These are phyloP conservation scores for Melitaea cinxia DNA, from an alignment of 1,140 invertebrate species.

Conservation along the genomic window DNA sequence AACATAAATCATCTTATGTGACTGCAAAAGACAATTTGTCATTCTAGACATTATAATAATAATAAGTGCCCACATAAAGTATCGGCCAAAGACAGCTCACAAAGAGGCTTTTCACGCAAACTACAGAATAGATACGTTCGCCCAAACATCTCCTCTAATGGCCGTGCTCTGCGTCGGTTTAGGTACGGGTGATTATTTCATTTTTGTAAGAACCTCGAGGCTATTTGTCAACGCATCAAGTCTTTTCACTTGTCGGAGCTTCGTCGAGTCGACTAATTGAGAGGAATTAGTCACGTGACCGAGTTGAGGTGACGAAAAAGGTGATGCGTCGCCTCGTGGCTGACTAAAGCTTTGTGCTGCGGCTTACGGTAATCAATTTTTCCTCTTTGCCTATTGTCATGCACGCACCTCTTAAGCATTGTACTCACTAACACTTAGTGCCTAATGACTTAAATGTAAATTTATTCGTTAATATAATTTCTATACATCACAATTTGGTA, in stretches of 20 bases:
- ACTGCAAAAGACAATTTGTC: conserved; percentile 71
- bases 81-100: conserved; percentile 75
- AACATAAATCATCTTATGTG: conserved; percentile 66
- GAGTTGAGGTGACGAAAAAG: conserved; percentile 78
- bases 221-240: conserved; percentile 79
- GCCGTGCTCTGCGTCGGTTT: conserved; percentile 68
- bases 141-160: conserved; percentile 79
- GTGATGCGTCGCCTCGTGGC: conserved; percentile 67
- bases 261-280: conserved; percentile 76
- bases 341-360: conserved; percentile 86
- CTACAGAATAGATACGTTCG: conserved; percentile 77
- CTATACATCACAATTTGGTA: background rate
- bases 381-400: conserved; percentile 59
- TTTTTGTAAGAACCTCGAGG: conserved; percentile 77
- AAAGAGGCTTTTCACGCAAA: conserved; percentile 77
- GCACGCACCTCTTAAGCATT: conserved; percentile 54
- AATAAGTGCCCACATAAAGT: conserved; percentile 76
- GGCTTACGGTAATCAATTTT: conserved; percentile 74
- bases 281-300: conserved; percentile 78
- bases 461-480: conserved; percentile 12
- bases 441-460: conserved; percentile 22
- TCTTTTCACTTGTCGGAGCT: conserved; percentile 74
- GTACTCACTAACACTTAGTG: conserved; percentile 29
- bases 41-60: conserved; percentile 72
- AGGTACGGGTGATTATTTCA: conserved; percentile 78